phyloP scores from a whole-genome alignment of 1,140 invertebrate species.

The Nilaparvata lugens region DNA sequence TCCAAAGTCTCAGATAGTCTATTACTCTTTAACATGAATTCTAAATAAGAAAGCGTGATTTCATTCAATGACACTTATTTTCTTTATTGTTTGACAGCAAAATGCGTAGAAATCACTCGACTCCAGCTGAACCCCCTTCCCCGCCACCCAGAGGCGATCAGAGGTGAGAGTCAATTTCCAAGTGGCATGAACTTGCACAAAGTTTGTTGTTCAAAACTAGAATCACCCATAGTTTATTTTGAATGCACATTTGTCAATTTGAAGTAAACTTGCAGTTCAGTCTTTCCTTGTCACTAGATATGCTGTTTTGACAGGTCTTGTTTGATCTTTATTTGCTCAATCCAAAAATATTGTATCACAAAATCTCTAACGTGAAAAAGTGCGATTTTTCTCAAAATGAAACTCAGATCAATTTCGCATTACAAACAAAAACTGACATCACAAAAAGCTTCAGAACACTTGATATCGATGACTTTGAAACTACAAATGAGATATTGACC shows the following conservation, averaged over 20 bases:
- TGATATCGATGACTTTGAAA: no score
- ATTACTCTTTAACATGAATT: no score
- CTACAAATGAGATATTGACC: neutral
- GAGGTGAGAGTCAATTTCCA: neutral
- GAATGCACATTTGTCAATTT: neutral
- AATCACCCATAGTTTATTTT: neutral
- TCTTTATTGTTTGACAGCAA: conserved; percentile 9
- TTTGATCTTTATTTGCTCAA: conserved; percentile 1
- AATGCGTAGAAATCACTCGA: conserved; percentile 20
- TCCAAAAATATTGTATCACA: neutral
- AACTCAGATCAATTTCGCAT: neutral
- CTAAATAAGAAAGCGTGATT: no score
- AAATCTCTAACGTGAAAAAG: neutral
- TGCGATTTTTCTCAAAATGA: neutral
- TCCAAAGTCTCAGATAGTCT: no score
- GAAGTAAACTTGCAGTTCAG: neutral
- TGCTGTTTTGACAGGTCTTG: neutral
- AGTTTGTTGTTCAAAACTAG: neutral
- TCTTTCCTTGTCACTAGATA: neutral
- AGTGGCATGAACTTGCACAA: no score
- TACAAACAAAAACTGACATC: no score
- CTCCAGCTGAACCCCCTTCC: conserved; percentile 14
- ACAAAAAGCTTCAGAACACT: no score
- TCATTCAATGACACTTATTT: no score
- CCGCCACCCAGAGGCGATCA: neutral